Conservation (phyloP, 2,888 invertebrate genomes). For the Cylindroiulus punctatus region DNA sequence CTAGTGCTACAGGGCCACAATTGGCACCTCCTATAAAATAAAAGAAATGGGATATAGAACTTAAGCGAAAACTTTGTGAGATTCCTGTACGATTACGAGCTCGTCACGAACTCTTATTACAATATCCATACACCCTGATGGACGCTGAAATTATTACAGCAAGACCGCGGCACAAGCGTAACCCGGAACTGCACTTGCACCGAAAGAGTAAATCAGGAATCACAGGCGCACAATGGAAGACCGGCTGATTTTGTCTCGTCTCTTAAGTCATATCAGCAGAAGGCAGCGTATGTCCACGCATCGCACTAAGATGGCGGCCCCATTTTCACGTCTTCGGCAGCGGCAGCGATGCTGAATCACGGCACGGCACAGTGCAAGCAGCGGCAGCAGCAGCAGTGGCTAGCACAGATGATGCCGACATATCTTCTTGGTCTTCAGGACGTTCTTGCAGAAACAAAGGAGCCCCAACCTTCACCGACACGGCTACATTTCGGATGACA, state of each 20-base stretch:
- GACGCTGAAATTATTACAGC: background rate
- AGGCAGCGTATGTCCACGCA: background rate
- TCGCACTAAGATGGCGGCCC: conserved; percentile 14
- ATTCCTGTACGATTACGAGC: no score
- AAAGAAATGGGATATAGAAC: no score
- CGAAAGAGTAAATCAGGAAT: background rate
- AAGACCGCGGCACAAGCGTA: no score
- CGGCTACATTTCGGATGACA: background rate
- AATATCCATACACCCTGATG: background rate
- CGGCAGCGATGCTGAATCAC: background rate
- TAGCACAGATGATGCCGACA: no score
- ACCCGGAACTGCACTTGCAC: no score
- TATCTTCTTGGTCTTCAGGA: background rate
- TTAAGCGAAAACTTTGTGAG: no score
- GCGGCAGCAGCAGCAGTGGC: background rate
- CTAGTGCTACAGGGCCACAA: no score
- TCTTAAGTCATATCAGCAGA: background rate
- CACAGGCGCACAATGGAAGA: background rate
- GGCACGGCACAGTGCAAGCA: no score
- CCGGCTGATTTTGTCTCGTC: background rate
- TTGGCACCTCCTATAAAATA: no score
- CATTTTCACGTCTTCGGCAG: background rate
- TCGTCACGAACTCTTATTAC: no score
- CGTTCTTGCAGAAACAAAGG: background rate
- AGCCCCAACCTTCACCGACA: background rate